Base-by-base conservation (phyloP, 2,888 invertebrate genomes). In the Plagiodera versicolora region DNA sequence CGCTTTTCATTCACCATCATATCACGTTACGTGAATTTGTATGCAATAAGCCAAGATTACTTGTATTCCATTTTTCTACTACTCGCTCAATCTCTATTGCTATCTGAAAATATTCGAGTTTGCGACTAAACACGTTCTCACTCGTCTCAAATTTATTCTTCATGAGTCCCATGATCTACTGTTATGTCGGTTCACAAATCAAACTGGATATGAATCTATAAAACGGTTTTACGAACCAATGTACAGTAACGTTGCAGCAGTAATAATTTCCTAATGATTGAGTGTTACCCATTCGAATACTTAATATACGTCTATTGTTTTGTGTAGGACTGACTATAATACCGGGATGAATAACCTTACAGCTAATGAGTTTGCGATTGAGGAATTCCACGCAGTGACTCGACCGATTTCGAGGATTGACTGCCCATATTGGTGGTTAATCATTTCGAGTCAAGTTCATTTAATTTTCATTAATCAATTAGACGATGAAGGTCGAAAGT, bases 171-270 rank as follows among this genome's bases (percentile, higher is more conserved):
- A 39, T 39, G 39, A n/a, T 39, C 39, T 39, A 39, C 39, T 39
- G 39, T 39, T 39, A 39, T 39, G 39, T 39, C 39, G 39, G 39
- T 39, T 39, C 39, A 39, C 39, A 39, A 39, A 39, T 39, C 39
- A 39, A 39, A 39, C 39, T 39, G 39, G 39, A 39, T 39, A 39
- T 39, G 39, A 39, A 39, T 39, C 39, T 14, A 39, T 39, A 39
- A 39, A 39, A 39, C 39, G 39, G 39, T 39, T 39, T 39, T 14
- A 39, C 39, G 39, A 39, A 39, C 39, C 39, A 39, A 39, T 39
- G 39, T 14, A 39, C 39, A 39, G 39, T 39, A 39, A 39, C 39
- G 11, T 39, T 39, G 39, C 39, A 11, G 14, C 39, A 14, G 39
- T 14, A 39, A 10, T 39, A 39, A 39, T 39, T 39, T 39, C 39